Percentiles rank a stretch among this genome's conserved stretches.
phyloP scores from a whole-genome alignment of 2,888 invertebrate species.

The Matsumyia berberina region DNA sequence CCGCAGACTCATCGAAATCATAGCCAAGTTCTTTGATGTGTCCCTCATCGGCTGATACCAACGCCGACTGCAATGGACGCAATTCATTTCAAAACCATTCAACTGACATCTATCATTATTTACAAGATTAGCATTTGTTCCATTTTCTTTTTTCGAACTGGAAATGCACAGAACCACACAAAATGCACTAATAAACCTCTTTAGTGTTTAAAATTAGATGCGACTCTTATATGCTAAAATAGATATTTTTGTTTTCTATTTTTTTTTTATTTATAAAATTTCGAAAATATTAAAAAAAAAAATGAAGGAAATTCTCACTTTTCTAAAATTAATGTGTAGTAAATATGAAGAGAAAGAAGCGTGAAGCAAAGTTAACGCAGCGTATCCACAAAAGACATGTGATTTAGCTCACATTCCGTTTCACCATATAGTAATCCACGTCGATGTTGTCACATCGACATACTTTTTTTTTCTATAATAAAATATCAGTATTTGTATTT shows the following conservation, averaged over 20 bases:
- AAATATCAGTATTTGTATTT: conserved; percentile 22
- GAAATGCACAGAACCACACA: conserved; percentile 14
- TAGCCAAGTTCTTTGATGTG: neutral
- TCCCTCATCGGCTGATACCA: neutral
- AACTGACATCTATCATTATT: conserved; percentile 4
- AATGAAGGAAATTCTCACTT: conserved; percentile 2
- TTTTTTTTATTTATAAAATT: conserved; percentile 31
- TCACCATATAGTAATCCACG: conserved; percentile 21
- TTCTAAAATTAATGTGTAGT: conserved; percentile 41
- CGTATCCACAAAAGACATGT: conserved; percentile 25
- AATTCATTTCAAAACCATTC: conserved; percentile 1
- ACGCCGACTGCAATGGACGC: neutral
- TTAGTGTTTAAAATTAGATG: conserved; percentile 30
- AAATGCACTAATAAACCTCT: conserved; percentile 11
- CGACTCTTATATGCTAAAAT: neutral
- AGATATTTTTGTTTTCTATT: neutral
- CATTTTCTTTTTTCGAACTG: neutral
- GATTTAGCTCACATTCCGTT: conserved; percentile 27
- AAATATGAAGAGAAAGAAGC: conserved; percentile 33
- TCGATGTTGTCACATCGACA: conserved; percentile 36
- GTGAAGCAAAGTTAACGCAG: conserved; percentile 25
- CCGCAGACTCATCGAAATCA: neutral
- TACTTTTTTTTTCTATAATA: conserved; percentile 26
- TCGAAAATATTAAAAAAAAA: conserved; percentile 37
- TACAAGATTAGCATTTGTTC: neutral